Evolutionary conservation across 2,797 vertebrate genomes (phyloP), one percentile per base, ranked within the genome.

Genomic region (Phoxinus dragarum): DNA sequence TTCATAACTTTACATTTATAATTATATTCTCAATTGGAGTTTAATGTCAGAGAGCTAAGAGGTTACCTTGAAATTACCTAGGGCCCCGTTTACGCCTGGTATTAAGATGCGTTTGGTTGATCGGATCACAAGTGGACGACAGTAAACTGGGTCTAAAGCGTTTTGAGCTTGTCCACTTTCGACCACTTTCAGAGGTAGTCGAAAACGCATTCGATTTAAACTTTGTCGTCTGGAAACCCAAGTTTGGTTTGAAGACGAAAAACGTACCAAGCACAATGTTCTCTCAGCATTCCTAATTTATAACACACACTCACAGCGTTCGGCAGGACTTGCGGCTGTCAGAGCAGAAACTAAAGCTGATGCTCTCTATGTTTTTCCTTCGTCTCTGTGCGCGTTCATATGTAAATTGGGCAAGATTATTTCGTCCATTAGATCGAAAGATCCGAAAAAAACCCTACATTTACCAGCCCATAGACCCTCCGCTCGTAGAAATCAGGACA

Each of bases 1-100:
- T 71, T 81, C 47, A 42, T 71, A 72, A 81, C 16, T 54, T 81
- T 69, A 38, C 49, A 71, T 59, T 6, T 71, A 27, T 81, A 67
- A 49, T 80, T 67, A 4, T 80, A 80, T 67, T 67, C 27, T 68
- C 14, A 38, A 27, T 16, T 69, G 8, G 66, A 69, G 11, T 38
- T 54, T 69, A 23, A 34, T 27, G 27, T 67, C 61, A 64, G 42
- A 49, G 42, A 81, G 49, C 34, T 40, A 69, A 69, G 66, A 36
- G 0, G 21, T 66, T 80, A 66, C n/a, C 19, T 38, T 52, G 6
- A 36, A 12, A 80, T 10, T 69, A 54, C 5, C 11, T 19, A 31
- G 16, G 56, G 23, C 4, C 56, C 54, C 23, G 23, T 59, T 59
- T n/a, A 5, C 23, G n/a, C 23, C 23, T 59, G 23, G 56, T 11